A percentile compares a stretch with the other conserved stretches of the same genome.
These are phyloP conservation scores for Athalia circularis DNA, from an alignment of 2,888 invertebrate genomes.

Conservation along the genomic window DNA sequence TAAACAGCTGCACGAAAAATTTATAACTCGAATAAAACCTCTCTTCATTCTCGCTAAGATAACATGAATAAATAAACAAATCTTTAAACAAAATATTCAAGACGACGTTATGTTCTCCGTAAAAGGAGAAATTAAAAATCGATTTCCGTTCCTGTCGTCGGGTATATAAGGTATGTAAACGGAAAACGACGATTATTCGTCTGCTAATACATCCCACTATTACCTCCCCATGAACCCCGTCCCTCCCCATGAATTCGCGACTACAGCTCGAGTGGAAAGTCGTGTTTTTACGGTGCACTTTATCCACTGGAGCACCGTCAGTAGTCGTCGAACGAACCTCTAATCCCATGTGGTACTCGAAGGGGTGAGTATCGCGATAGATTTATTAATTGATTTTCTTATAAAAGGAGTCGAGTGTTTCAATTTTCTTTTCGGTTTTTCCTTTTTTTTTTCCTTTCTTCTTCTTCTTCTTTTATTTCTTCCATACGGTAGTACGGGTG, in stretches of 20 bases:
- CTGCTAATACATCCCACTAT: conserved; percentile 12
- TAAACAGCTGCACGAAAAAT: no score
- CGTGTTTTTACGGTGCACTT: not conserved
- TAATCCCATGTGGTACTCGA: not conserved
- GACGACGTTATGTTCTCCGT: no score
- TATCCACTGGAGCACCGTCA: not conserved
- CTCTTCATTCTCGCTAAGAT: no score
- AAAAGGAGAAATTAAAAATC: no score
- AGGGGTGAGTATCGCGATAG: not conserved
- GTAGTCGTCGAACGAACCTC: not conserved
- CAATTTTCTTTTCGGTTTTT: not conserved
- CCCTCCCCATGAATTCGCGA: not conserved
- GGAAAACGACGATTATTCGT: not conserved
- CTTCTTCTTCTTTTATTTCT: not conserved
- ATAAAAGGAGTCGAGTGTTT: no score
- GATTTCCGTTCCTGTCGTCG: no score
- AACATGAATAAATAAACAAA: no score
- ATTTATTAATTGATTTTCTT: conserved; percentile 30
- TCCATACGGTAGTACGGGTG: not conserved
- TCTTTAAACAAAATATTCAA: no score
- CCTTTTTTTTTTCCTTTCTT: not conserved
- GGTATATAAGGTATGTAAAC: no score
- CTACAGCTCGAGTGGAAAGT: conserved; percentile 31
- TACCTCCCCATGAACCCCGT: not conserved
- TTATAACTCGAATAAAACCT: no score